Base-by-base conservation (phyloP, 2,888 invertebrate species). In the Bibio marci region DNA sequence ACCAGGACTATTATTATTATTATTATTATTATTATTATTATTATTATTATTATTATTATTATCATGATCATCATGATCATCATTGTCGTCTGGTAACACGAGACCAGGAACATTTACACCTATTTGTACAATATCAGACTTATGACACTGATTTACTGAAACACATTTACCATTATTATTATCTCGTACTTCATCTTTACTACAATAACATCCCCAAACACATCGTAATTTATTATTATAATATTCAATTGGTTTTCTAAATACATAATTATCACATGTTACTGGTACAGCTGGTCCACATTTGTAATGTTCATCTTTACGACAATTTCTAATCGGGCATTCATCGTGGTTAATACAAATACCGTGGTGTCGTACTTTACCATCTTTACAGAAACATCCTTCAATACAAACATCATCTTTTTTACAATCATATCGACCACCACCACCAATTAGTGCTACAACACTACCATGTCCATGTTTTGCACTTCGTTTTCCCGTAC, bases 211-310 rank as follows among this genome's bases (percentile, higher is more conserved):
- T 3, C 35, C 35, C 27, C 28, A 28, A 35, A 35, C 35, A 28
- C 35, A 35, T 22, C 22, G 22, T 22, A 22, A 22, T 22, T 22
- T 22, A 22, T 8, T 22, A 22, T 22, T 22, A 22, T 22, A 22
- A 6, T 22, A 6, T 6, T 22, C 22, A 22, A 22, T 22, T 22
- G 22, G 5, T 6, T 6, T 6, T 22, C 22, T 22, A 22, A 22
- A 22, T 22, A 4, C 22, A 22, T 22, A 8, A 35, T 35, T 35
- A 27, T 35, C 35, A 35, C 35, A 35, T 5, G 35, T 35, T 15
- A 35, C 27, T 11, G 35, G 35, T 17, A 27, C 27, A 6, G 35
- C 35, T 35, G 35, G 35, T 12, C 35, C 35, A n/a, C 35, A 35
- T 28, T 28, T 22, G 8, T 22, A 22, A 22, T 22, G 22, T 22